These are phyloP conservation scores for Trachelipus rathkii DNA, from an alignment of 1,140 invertebrate species.

Conservation along the genomic window DNA sequence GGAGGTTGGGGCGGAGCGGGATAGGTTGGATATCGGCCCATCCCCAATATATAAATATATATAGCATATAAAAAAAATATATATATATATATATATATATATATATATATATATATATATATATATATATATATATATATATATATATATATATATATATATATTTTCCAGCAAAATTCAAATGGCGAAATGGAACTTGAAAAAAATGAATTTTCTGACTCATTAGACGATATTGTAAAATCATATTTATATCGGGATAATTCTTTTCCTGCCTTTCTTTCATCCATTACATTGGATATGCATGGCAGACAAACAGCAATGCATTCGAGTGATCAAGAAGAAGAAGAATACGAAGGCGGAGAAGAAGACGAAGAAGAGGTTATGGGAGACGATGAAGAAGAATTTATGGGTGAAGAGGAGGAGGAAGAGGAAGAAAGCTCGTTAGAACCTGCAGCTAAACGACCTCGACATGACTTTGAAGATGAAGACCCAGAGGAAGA, in stretches of 20 bases:
- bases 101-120: not conserved
- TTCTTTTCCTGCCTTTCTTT: constrained; percentile 81
- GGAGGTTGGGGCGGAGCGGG: too few species aligned
- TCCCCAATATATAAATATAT: too few species aligned
- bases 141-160: constrained; percentile 8
- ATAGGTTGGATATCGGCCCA: too few species aligned
- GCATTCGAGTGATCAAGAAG: constrained; percentile 43
- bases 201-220: constrained; percentile 72
- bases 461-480: not conserved
- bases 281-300: constrained; percentile 73
- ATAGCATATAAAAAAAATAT: not conserved
- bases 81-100: not conserved
- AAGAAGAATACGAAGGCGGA: constrained; percentile 39
- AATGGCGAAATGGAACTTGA: constrained; percentile 71
- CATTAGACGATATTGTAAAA: constrained; percentile 66
- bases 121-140: not conserved
- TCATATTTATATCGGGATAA: constrained; percentile 68
- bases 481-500: constrained; percentile 34
- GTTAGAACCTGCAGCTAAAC: constrained; percentile 1
- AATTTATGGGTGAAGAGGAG: constrained; percentile 27
- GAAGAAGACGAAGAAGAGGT: constrained; percentile 33
- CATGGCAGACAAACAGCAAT: constrained; percentile 59
- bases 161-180: constrained; percentile 52
- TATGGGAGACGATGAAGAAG: constrained; percentile 27
- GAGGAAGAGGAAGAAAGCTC: constrained; percentile 27